phyloP scores from a whole-genome alignment of 2,888 invertebrate genomes.

The Tethea ocularis region DNA sequence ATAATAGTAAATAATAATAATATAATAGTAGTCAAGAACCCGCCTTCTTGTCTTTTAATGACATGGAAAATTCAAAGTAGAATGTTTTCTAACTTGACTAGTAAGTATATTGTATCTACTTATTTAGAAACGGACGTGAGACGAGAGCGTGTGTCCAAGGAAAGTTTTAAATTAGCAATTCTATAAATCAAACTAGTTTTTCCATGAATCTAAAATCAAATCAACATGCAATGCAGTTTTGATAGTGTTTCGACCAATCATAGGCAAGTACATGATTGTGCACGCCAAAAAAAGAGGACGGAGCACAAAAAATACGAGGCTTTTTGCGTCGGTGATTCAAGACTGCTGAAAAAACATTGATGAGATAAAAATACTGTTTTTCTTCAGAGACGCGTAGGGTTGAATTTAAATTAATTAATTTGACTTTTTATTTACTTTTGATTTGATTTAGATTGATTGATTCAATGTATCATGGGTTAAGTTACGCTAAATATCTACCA shows the following conservation, averaged over 20 bases:
- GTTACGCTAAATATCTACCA: no score
- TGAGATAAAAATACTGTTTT: neutral
- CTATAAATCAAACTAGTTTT: slow-evolving; percentile 9
- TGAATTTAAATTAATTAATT: neutral
- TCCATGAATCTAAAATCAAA: slow-evolving; percentile 9
- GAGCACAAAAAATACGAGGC: neutral
- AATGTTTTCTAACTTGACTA: slow-evolving; percentile 4
- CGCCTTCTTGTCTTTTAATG: neutral
- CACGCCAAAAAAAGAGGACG: neutral
- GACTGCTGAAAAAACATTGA: neutral
- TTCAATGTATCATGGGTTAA: no score
- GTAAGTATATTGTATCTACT: neutral
- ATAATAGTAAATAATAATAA: neutral
- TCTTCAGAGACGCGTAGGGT: neutral
- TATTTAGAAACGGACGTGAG: neutral
- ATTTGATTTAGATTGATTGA: neutral
- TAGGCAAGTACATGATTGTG: neutral
- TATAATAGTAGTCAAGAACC: neutral
- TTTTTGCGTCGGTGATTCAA: slow-evolving; percentile 6
- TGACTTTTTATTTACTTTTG: neutral
- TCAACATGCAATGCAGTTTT: slow-evolving; percentile 10
- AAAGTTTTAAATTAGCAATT: slow-evolving; percentile 11
- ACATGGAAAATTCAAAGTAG: slow-evolving; percentile 6
- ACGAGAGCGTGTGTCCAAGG: neutral
- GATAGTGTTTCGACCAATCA: slow-evolving; percentile 4